phyloP scores from a whole-genome alignment of 2,113 vertebrate genomes.

The Tragelaphus strepsiceros region DNA sequence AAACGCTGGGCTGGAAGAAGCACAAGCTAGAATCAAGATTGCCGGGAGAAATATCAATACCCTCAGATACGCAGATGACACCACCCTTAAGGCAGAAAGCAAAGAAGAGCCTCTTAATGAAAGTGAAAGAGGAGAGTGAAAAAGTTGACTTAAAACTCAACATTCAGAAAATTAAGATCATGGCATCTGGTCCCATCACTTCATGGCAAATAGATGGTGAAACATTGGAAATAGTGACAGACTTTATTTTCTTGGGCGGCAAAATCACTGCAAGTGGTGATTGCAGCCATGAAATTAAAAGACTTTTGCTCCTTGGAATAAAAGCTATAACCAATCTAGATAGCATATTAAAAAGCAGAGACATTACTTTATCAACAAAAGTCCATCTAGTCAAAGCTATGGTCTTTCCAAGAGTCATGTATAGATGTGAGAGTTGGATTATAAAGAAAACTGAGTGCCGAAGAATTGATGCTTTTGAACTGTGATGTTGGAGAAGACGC shows the following conservation, averaged over 20 bases:
- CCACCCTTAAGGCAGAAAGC: not conserved
- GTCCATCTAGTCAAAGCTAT: not conserved
- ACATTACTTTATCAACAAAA: not conserved
- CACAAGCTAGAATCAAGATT: no score
- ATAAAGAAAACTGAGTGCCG: rapidly evolving
- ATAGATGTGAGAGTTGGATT: not conserved
- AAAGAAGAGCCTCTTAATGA: not conserved
- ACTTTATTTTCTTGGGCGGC: not conserved
- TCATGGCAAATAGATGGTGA: not conserved
- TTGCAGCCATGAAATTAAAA: not conserved
- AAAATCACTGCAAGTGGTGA: not conserved
- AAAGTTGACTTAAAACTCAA: not conserved
- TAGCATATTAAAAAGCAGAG: not conserved
- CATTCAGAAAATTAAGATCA: not conserved
- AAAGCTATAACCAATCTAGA: not conserved
- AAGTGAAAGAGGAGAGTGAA: not conserved
- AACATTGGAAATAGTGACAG: not conserved
- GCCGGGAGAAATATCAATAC: no score
- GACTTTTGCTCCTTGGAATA: not conserved
- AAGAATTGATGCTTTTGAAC: not conserved
- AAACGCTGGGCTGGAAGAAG: no score
- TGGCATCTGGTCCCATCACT: not conserved
- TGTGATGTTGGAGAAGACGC: not conserved
- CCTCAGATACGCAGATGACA: not conserved
- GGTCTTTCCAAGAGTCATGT: not conserved